Percentiles rank a stretch among this genome's conserved stretches.
phyloP scores from a whole-genome alignment of 2,888 invertebrate species.

The Pristionchus fissidentatus region DNA sequence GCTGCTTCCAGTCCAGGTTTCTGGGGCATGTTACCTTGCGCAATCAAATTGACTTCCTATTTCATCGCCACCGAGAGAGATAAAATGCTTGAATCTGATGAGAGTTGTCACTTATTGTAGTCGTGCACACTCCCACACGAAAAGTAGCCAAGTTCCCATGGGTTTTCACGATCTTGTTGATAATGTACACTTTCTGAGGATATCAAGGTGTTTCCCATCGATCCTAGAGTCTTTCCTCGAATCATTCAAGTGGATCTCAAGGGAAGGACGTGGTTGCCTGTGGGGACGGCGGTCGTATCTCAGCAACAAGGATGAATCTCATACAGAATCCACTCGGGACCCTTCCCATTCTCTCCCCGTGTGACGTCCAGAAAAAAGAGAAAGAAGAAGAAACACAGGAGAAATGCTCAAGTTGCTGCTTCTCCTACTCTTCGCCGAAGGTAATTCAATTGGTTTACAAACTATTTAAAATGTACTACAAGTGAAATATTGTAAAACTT shows the following conservation, averaged over 20 bases:
- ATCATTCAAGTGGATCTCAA: neutral
- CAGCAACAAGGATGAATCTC: neutral
- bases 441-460: neutral
- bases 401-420: neutral
- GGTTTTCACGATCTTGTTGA: too few species aligned
- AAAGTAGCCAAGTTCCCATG: too few species aligned
- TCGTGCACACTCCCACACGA: too few species aligned
- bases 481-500: too few species aligned
- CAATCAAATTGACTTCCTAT: too few species aligned
- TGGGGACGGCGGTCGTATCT: neutral
- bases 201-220: too few species aligned
- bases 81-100: too few species aligned
- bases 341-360: neutral
- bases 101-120: too few species aligned
- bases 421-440: constrained; percentile 17
- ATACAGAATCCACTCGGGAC: neutral
- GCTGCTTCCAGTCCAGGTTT: too few species aligned
- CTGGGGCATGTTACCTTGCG: too few species aligned
- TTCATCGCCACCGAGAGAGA: too few species aligned
- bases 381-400: neutral
- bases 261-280: neutral
- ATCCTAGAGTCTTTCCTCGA: neutral
- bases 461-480: neutral
- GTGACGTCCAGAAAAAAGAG: constrained; percentile 24
- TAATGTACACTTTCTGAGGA: too few species aligned